Base-by-base conservation (phyloP, 2,888 invertebrate species). In the Hipparchia semele region DNA sequence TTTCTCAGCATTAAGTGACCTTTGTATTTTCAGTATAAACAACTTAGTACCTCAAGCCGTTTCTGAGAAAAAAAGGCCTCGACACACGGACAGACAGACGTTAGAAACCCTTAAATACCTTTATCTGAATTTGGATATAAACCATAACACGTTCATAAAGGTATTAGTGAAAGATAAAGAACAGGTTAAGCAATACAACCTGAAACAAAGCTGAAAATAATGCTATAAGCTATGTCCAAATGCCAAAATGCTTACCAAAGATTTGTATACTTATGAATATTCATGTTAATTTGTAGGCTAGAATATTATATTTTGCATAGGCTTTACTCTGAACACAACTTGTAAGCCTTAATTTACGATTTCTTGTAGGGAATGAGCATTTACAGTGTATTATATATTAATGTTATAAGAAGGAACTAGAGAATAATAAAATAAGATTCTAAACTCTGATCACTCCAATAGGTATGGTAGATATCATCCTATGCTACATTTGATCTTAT, bases 191-290 rank as follows among this genome's bases (percentile, higher is more conserved):
- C 46, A n/a, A 6, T n/a, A 46, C 62, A 61, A 62, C 49, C 62
- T 49, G 13, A 13, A 13, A 5, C 49, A 49, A 49, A 49, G 49
- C 0, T 13, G 3, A 3, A 46, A 3, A 13, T 23, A 49, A 64
- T 49, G 49, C 49, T 49, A 23, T 23, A 64, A 10, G 23, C 49
- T 49, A 64, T 49, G 49, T 49, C 49, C 64, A 49, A 64, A 64
- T 64, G 49, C 23, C 64, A 13, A 49, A 64, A 51, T 10, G 49
- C 58, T 45, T 49, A 68, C n/a, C 72, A 64, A 73, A 70, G 59
- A 70, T 73, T 73, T 73, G 69, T 73, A 54, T 65, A 59, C 53
- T 45, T 59, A 69, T 73, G 73, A 73, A 73, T 73, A 73, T 73
- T 73, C 69, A 73, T 70, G 46, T 4, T 49, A 65, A 49, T 59